Evolutionary conservation across 2,797 vertebrate genomes (phyloP).

Genomic region (Sciaenops ocellatus): DNA sequence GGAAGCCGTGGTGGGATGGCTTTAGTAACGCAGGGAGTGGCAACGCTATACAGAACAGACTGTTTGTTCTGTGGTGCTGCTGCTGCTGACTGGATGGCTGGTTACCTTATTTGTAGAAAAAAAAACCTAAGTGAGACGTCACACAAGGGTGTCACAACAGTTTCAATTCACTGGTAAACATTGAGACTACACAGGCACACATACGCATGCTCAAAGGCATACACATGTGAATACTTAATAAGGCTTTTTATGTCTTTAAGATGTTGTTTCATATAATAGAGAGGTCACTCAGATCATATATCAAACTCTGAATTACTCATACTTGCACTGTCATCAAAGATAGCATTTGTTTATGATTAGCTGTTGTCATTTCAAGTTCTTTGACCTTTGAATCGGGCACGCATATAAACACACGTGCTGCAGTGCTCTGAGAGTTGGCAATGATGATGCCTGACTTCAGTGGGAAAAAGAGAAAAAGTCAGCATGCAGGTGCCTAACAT

Average conservation of each 20-base stretch:
- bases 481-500: too few species aligned
- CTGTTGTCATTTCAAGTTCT: conserved; percentile 33
- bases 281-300: background rate
- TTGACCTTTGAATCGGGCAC: conserved; percentile 47
- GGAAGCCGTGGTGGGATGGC: conserved; percentile 53
- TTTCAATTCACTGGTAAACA: conserved; percentile 41
- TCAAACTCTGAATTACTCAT: conserved; percentile 14
- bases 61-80: conserved; percentile 18
- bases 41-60: conserved; percentile 26
- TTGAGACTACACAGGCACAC: background rate
- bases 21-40: conserved; percentile 60
- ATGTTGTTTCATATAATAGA: background rate
- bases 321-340: conserved; percentile 41
- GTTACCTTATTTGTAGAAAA: conserved; percentile 64
- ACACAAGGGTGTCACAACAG: conserved; percentile 30
- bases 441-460: conserved; percentile 22
- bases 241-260: background rate
- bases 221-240: background rate
- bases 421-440: conserved; percentile 37
- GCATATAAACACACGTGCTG: conserved; percentile 42
- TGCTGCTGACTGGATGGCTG: conserved; percentile 18
- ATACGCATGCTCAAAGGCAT: background rate
- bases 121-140: conserved; percentile 54
- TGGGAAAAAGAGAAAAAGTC: conserved; percentile 19
- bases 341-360: conserved; percentile 30